A percentile compares a stretch with the other conserved stretches of the same genome.
Evolutionary conservation across 2,113 vertebrate genomes (phyloP).

Genomic region (Daboia siamensis): DNA sequence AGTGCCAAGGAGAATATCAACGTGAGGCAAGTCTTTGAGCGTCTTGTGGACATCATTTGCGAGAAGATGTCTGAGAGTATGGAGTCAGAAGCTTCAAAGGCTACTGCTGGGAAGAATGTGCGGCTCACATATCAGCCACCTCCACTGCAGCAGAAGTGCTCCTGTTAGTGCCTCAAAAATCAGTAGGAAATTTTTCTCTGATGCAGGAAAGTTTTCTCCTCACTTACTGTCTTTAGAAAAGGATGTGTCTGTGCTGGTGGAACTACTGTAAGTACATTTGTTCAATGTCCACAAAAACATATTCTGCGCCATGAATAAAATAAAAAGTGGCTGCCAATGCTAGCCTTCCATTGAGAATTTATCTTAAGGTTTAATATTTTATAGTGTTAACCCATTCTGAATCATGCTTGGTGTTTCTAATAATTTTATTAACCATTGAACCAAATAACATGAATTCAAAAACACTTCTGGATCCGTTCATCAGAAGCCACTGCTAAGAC

Average conservation of each 20-base stretch:
- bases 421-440: neutral
- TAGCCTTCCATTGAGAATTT: slow-evolving; percentile 41
- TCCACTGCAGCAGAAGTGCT: slow-evolving; percentile 89
- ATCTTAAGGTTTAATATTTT: slow-evolving; percentile 31
- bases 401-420: slow-evolving; percentile 12
- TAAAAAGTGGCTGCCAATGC: slow-evolving; percentile 29
- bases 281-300: slow-evolving; percentile 34
- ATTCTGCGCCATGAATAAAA: slow-evolving; percentile 29
- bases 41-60: slow-evolving; percentile 95
- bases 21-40: slow-evolving; percentile 93
- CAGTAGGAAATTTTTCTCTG: neutral
- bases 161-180: slow-evolving; percentile 74
- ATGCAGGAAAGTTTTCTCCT: slow-evolving; percentile 35
- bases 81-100: slow-evolving; percentile 80
- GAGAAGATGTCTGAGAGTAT: slow-evolving; percentile 96
- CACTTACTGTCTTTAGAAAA: slow-evolving; percentile 26
- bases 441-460: neutral
- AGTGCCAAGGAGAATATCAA: slow-evolving; percentile 98
- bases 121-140: slow-evolving; percentile 85
- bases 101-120: slow-evolving; percentile 79
- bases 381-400: slow-evolving; percentile 12
- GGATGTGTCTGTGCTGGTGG: slow-evolving; percentile 44
- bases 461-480: neutral
- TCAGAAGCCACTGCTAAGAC: neutral
- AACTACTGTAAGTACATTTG: slow-evolving; percentile 34